Evolutionary conservation across 2,888 invertebrate species (phyloP).

Genomic region (Ophion obscuratus): DNA sequence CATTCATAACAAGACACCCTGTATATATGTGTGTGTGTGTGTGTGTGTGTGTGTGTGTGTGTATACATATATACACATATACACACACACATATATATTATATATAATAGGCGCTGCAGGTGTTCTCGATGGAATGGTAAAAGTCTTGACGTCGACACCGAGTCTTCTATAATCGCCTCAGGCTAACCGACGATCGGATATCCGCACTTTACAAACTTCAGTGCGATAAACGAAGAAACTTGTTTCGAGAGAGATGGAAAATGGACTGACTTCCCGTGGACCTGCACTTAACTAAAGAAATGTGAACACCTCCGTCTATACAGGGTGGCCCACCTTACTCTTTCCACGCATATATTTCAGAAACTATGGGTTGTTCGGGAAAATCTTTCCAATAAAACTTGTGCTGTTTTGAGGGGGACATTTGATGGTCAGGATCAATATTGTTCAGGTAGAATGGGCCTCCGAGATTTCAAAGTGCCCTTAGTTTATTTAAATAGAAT

Average conservation of each 20-base stretch:
- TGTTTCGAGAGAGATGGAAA: not conserved
- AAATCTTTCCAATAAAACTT: no score
- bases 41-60: not conserved
- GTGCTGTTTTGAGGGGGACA: no score
- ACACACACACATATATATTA: not conserved
- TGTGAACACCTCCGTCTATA: no score
- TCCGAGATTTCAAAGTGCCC: no score
- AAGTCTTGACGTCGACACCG: slow-evolving; percentile 30
- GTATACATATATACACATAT: not conserved
- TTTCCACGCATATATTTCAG: no score
- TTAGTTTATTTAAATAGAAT: no score
- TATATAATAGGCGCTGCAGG: slow-evolving; percentile 1
- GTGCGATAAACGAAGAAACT: slow-evolving; percentile 42
- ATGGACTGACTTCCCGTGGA: slow-evolving; percentile 6
- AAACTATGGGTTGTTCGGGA: no score
- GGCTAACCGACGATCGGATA: slow-evolving; percentile 53
- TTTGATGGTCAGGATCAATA: no score
- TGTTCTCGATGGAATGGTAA: slow-evolving; percentile 4
- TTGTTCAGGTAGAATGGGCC: no score
- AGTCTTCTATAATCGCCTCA: slow-evolving; percentile 46
- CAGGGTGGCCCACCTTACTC: no score
- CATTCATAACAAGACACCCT: not conserved
- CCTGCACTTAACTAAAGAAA: not conserved
- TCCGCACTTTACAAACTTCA: slow-evolving; percentile 58
- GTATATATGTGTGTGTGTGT: no score